A percentile compares a stretch with the other conserved stretches of the same genome.
Conservation (phyloP, 1,140 invertebrate species). For the Drosophila dunni region DNA sequence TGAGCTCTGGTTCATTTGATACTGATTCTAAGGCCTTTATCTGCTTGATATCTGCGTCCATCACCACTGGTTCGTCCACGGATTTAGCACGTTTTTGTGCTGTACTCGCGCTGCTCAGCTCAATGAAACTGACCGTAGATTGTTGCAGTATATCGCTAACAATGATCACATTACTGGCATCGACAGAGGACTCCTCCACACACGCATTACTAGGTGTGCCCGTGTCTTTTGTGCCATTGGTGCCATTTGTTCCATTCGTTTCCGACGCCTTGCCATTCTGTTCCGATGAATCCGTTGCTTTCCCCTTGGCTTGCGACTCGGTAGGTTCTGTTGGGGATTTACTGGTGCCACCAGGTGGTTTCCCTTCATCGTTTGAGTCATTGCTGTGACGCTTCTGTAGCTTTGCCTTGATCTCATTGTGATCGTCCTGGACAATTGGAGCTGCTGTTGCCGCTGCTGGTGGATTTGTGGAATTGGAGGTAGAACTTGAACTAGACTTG, state of each 20-base stretch:
- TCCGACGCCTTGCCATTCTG: conserved; percentile 53
- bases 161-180: conserved; percentile 49
- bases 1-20: background rate
- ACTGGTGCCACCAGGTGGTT: conserved; percentile 29
- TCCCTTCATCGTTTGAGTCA: conserved; percentile 81
- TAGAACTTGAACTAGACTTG: conserved; percentile 55
- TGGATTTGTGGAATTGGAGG: conserved; percentile 27
- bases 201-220: background rate
- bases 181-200: background rate
- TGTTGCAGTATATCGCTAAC: conserved; percentile 72
- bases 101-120: conserved; percentile 40
- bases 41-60: background rate
- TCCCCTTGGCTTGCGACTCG: conserved; percentile 19
- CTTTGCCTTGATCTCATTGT: conserved; percentile 64
- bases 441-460: conserved; percentile 1
- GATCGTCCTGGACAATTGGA: conserved; percentile 59
- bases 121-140: conserved; percentile 64
- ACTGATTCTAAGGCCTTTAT: background rate
- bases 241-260: conserved; percentile 49
- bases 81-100: conserved; percentile 8
- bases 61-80: background rate
- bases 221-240: conserved; percentile 38
- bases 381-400: conserved; percentile 62
- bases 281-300: conserved; percentile 14
- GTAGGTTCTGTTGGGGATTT: conserved; percentile 21